phyloP scores from a whole-genome alignment of 2,888 invertebrate genomes.

The Temnothorax ravouxi region DNA sequence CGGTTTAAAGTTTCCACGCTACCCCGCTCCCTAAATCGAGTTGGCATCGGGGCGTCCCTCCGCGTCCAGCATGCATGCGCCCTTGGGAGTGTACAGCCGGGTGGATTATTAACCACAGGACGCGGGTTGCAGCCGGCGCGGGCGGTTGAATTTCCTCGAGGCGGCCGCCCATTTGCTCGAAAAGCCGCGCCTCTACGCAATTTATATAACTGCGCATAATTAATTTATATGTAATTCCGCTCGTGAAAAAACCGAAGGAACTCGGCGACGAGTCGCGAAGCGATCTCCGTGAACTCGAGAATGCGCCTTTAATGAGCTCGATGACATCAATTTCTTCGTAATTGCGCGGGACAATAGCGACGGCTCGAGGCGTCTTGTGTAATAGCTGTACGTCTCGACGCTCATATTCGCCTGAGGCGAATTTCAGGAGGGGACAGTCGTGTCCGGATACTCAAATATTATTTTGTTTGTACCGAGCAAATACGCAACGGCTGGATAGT shows the following conservation, averaged over 20 bases:
- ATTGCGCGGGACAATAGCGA: background rate
- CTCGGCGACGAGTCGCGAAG: background rate
- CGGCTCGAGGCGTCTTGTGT: background rate
- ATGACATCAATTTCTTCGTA: conserved; percentile 4
- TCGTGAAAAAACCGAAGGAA: background rate
- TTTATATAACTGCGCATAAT: background rate
- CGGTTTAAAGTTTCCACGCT: conserved; percentile 23
- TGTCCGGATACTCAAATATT: background rate
- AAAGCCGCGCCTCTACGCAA: background rate
- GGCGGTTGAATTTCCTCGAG: background rate
- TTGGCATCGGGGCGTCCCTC: conserved; percentile 17
- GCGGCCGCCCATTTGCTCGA: no score
- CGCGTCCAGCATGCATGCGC: background rate
- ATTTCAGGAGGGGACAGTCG: background rate
- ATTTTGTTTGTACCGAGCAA: background rate
- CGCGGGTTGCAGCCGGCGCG: background rate
- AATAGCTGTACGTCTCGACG: background rate
- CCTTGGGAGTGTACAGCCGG: background rate
- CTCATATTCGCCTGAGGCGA: background rate
- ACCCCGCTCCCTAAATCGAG: conserved; percentile 15
- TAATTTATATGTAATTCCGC: no score
- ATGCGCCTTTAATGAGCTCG: background rate
- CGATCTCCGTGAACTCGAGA: background rate
- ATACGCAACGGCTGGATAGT: background rate
- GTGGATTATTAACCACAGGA: background rate